Base-by-base conservation (phyloP, 2,888 invertebrate species). In the Balanococcus diminutus region DNA sequence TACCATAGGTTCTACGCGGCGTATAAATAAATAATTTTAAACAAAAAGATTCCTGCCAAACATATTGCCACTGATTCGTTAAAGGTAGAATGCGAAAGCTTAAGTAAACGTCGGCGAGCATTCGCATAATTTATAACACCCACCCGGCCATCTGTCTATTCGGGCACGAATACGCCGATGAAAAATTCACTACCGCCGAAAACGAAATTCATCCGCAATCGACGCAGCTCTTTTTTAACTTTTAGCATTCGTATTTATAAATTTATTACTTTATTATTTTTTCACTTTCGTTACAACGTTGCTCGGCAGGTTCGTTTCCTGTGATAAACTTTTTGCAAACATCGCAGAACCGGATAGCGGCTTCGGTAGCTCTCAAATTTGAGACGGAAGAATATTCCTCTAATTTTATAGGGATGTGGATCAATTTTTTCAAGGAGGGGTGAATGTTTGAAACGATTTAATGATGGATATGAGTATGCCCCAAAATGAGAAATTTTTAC, bases 251-350 rank as follows among this genome's bases (percentile, higher is more conserved):
- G 61, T 28, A 51, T 51, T 51, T 51, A 67, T 67, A 67, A 67
- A 67, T 67, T 67, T 67, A 67, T 67, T 67, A 67, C 11, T 67
- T 67, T 67, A 67, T 67, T 67, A 67, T 67, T 67, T 67, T 67
- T 67, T 28, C 28, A 11, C 61, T 51, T 3, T 67, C 61, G 61
- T n/a, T n/a, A n/a, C n/a, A n/a, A n/a, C n/a, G n/a, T n/a, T n/a
- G n/a, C n/a, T n/a, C n/a, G n/a, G n/a, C n/a, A n/a, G n/a, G n/a
- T n/a, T n/a, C n/a, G n/a, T n/a, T n/a, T n/a, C n/a, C n/a, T n/a
- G n/a, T n/a, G n/a, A n/a, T n/a, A n/a, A n/a, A n/a, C n/a, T n/a
- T n/a, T n/a, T n/a, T n/a, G n/a, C n/a, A n/a, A n/a, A n/a, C n/a
- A n/a, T n/a, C n/a, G n/a, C n/a, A n/a, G n/a, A n/a, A n/a, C n/a